Evolutionary conservation across 1,140 invertebrate species (phyloP).

Genomic region (honey bee (Apis mellifera)): Amel_HAv3.1 CM009937.2:1719001-1719500

Average conservation of each 20-base stretch:
- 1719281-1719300: neutral
- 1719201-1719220: neutral
- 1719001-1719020: slow-evolving; percentile 76
- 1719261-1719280: neutral
- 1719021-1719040: slow-evolving; percentile 39
- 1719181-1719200: neutral
- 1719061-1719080: slow-evolving; percentile 8
- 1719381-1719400: slow-evolving; percentile 12
- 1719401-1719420: slow-evolving; percentile 12
- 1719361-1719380: neutral
- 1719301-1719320: slow-evolving; percentile 1
- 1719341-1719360: neutral
- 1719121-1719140: neutral
- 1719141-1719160: neutral
- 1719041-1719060: slow-evolving; percentile 17
- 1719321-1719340: slow-evolving; percentile 9
- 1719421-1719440: slow-evolving; percentile 6
- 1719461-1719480: too few species aligned
- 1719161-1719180: slow-evolving; percentile 2
- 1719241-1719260: neutral
- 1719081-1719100: slow-evolving; percentile 10
- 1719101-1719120: slow-evolving; percentile 15
- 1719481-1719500: too few species aligned
- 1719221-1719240: neutral
- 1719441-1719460: neutral